Conservation (phyloP, 2,797 vertebrate species). For the Hemitrygon akajei region DNA sequence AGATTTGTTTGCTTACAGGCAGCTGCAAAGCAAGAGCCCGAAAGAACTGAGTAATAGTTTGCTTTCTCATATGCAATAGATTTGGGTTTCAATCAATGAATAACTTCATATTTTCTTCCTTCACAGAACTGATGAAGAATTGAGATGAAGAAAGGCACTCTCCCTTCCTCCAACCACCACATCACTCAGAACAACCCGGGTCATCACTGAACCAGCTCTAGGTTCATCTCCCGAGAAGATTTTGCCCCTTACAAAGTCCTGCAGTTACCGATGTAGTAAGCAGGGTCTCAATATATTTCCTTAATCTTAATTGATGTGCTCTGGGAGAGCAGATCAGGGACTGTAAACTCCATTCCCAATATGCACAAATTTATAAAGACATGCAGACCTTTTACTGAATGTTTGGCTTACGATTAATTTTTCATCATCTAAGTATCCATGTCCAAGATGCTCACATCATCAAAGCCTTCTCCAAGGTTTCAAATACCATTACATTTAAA, state of each 20-base stretch:
- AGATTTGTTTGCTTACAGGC: no score
- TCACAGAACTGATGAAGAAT: not conserved
- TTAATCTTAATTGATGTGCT: not conserved
- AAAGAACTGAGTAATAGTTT: no score
- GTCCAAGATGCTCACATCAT: not conserved
- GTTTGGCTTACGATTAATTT: not conserved
- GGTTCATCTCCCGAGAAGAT: not conserved
- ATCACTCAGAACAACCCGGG: no score
- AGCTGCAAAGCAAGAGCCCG: no score
- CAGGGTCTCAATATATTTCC: not conserved
- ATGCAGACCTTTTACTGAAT: not conserved
- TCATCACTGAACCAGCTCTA: not conserved
- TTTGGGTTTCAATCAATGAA: not conserved
- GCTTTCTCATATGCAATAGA: no score
- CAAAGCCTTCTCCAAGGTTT: not conserved
- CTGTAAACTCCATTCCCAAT: not conserved
- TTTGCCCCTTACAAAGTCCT: not conserved
- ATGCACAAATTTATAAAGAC: not conserved
- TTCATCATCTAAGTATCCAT: not conserved
- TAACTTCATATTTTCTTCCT: not conserved
- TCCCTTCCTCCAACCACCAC: no score
- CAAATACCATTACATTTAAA: not conserved
- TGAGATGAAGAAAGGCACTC: not conserved
- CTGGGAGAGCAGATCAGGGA: not conserved
- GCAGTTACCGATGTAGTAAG: not conserved